phyloP scores from a whole-genome alignment of 1,140 invertebrate species.

The Lasioglossum baleicum region DNA sequence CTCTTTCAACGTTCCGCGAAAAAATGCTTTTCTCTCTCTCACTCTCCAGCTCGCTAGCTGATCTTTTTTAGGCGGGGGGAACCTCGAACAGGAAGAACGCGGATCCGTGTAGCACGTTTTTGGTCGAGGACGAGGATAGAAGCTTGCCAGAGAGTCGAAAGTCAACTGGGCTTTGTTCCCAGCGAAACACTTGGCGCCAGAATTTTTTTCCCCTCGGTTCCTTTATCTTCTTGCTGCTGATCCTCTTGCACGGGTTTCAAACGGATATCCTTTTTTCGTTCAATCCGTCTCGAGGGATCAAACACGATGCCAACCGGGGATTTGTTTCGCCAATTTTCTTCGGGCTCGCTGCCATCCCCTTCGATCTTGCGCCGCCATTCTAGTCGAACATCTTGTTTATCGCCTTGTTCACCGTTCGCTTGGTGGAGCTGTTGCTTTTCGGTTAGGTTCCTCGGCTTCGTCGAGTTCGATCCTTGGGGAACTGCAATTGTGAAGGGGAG shows the following conservation, averaged over 20 bases:
- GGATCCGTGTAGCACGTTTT: too few species aligned
- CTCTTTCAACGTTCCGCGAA: too few species aligned
- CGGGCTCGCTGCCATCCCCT: not conserved
- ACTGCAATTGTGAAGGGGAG: too few species aligned
- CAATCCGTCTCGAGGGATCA: constrained; percentile 21
- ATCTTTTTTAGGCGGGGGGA: too few species aligned
- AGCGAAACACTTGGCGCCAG: constrained; percentile 22
- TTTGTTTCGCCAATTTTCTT: constrained; percentile 4
- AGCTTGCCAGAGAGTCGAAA: not conserved
- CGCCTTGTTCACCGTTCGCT: not conserved
- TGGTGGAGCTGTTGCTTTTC: not conserved
- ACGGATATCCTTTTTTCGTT: constrained; percentile 2
- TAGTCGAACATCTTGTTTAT: not conserved
- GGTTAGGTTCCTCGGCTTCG: not conserved
- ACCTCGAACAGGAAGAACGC: not conserved
- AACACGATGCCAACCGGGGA: not conserved
- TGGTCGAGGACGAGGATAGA: too few species aligned
- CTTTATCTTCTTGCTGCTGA: not conserved
- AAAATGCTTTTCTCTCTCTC: too few species aligned
- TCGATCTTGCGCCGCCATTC: not conserved
- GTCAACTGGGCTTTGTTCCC: not conserved
- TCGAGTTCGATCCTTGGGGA: too few species aligned
- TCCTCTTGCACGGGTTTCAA: too few species aligned
- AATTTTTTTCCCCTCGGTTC: constrained; percentile 15
- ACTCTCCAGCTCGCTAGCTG: not conserved